These are phyloP conservation scores for Pardosa pseudoannulata DNA, from an alignment of 2,888 invertebrate species.

Conservation along the genomic window DNA sequence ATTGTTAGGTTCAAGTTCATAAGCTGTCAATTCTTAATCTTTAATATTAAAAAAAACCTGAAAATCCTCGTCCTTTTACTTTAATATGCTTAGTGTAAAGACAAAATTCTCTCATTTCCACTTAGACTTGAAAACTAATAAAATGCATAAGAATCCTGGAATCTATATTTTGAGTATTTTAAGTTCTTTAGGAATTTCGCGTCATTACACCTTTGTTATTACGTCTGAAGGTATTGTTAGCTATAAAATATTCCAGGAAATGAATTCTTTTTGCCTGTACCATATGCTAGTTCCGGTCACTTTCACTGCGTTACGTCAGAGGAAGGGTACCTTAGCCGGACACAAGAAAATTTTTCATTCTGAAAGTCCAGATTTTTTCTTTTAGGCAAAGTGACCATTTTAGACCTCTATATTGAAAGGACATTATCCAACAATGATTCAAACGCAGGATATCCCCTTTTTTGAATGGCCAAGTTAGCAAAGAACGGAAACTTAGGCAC, in stretches of 20 bases:
- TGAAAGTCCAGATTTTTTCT: constrained; percentile 21
- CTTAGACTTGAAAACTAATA: too few species aligned
- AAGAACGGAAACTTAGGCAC: constrained; percentile 18
- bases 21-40: too few species aligned
- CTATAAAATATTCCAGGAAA: not conserved
- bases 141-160: too few species aligned
- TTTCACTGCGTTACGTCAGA: not conserved
- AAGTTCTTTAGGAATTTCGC: not conserved
- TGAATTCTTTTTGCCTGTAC: not conserved
- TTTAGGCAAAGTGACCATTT: constrained; percentile 11
- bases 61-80: too few species aligned
- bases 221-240: too few species aligned
- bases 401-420: constrained; percentile 18
- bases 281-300: constrained; percentile 3
- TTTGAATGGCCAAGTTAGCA: not conserved
- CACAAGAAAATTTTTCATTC: not conserved
- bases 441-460: not conserved
- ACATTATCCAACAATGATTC: constrained; percentile 6
- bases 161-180: too few species aligned
- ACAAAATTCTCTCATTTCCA: too few species aligned
- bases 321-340: not conserved
- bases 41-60: too few species aligned
- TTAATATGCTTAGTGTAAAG: too few species aligned
- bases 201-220: not conserved
- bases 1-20: too few species aligned